Base-by-base conservation (phyloP, 1,140 invertebrate genomes). In the Aricia agestis region DNA sequence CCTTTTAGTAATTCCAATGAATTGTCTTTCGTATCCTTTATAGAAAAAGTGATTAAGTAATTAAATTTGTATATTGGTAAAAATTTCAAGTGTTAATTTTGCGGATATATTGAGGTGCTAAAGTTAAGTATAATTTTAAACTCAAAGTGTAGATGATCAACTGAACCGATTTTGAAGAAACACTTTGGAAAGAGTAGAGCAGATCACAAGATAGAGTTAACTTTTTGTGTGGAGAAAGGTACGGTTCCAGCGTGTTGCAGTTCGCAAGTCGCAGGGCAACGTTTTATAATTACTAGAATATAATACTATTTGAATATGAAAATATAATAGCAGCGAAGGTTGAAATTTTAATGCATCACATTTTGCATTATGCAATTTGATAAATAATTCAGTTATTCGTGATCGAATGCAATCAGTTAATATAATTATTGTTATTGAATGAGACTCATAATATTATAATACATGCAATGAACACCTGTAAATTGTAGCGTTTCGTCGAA, bases 361-460 rank as follows among this genome's bases (percentile, higher is more conserved):
- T 52, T 52, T 52, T 52, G 13, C 45, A 52, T 52, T 52, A 15
- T 52, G 45, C 45, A 52, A 52, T 52, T 11, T 52, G 45, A 52
- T 52, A 52, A 52, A 52, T 52, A 52, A 52, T 52, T 52, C 45
- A 52, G 45, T 52, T 52, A 52, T 52, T 52, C 45, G 45, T 52
- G 10, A 52, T 52, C 45, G 45, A 52, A 52, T 52, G 45, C 45
- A 52, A 52, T 52, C 45, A 52, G 45, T 52, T 52, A 15, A 52
- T 52, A 52, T 52, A 52, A 52, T 52, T 52, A 52, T 52, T 52
- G 45, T 52, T 52, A 52, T 52, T 52, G 45, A 52, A 52, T 52
- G 45, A 52, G 45, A 15, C 45, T 52, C 45, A 15, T 52, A 52
- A 13, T 52, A 52, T 52, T 52, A 52, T 52, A 52, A 52, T 52